Evolutionary conservation across 2,113 vertebrate species (phyloP).

Genomic region (Mastomys coucha): DNA sequence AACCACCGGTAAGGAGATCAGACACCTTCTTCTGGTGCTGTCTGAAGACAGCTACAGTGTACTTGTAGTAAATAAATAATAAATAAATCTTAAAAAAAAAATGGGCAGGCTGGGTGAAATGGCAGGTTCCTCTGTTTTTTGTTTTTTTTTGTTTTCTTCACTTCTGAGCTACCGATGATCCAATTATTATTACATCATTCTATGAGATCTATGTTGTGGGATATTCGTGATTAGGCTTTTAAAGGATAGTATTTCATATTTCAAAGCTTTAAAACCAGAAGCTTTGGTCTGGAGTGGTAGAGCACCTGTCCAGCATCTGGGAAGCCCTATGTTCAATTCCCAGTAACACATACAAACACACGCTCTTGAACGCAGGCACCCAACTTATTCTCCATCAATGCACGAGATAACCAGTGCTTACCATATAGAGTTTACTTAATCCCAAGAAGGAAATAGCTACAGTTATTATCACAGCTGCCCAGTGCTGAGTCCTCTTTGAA

Average conservation of each 20-base stretch:
- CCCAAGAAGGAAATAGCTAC: neutral
- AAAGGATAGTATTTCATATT: neutral
- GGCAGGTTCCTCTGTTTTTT: neutral
- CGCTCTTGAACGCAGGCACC: neutral
- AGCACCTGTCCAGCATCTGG: neutral
- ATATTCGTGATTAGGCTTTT: neutral
- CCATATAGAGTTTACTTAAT: neutral
- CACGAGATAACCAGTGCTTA: neutral
- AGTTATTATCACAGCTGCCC: neutral
- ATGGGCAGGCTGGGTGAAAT: neutral
- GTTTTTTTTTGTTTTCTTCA: neutral
- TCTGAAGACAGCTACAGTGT: too few relatives aligned
- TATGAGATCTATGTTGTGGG: neutral
- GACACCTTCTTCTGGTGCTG: too few relatives aligned
- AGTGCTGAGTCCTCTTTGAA: neutral
- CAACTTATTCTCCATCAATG: neutral
- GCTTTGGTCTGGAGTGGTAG: neutral
- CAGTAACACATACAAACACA: neutral
- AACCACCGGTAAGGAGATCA: too few relatives aligned
- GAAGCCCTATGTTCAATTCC: neutral
- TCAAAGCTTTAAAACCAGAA: slow-evolving; percentile 28
- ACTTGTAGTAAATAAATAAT: too few relatives aligned
- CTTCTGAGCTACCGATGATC: neutral
- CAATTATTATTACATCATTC: neutral
- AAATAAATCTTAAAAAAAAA: too few relatives aligned